A percentile compares a stretch with the other conserved stretches of the same genome.
Evolutionary conservation across 2,113 vertebrate species (phyloP).

Genomic region (Bostrychus sinensis): DNA sequence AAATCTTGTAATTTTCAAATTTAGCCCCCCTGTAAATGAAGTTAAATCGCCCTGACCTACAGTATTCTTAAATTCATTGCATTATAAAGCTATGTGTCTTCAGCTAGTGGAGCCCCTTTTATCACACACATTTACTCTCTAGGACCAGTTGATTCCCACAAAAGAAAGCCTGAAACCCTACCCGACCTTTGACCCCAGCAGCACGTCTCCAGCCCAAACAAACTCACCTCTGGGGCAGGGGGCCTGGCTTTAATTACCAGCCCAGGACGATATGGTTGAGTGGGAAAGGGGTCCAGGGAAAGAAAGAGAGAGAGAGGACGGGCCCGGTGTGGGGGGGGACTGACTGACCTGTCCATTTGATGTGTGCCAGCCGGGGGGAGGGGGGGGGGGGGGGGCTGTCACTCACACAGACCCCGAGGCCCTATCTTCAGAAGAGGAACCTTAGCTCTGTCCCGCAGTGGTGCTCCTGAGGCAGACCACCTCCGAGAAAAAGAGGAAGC

Average conservation of each 20-base stretch:
- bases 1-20: background rate
- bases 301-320: constrained; percentile 8
- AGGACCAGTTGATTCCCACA: constrained; percentile 40
- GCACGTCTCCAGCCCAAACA: constrained; percentile 72
- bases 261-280: constrained; percentile 52
- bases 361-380: constrained; percentile 58
- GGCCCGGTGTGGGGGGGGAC: constrained; percentile 32
- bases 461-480: constrained; percentile 64
- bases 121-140: constrained; percentile 8
- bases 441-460: constrained; percentile 67
- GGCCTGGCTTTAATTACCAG: constrained; percentile 70
- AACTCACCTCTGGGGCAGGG: constrained; percentile 57
- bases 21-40: too few relatives aligned
- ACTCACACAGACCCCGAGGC: constrained; percentile 50
- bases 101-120: background rate
- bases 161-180: constrained; percentile 33
- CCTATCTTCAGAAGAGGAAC: constrained; percentile 75
- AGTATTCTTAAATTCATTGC: background rate
- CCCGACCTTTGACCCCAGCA: constrained; percentile 63
- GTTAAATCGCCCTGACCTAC: too few relatives aligned
- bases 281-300: constrained; percentile 30
- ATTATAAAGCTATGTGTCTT: background rate
- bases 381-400: constrained; percentile 59
- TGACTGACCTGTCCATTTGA: constrained; percentile 66
- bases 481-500: constrained; percentile 50